Conservation (phyloP, 2,888 invertebrate species). For the Ischnura elegans region DNA sequence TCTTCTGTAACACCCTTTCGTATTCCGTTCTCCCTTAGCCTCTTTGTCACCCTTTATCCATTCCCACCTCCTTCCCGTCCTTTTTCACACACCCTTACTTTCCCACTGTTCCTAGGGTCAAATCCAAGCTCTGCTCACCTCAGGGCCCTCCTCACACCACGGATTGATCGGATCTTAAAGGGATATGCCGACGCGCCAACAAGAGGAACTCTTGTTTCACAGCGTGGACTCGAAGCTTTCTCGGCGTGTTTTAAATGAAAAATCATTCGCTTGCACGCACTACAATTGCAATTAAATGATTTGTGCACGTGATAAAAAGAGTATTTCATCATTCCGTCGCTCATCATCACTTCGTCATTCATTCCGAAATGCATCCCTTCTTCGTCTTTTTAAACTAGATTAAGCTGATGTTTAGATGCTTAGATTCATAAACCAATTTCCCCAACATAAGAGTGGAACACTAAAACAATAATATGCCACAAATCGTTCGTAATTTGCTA, state of each 20-base stretch:
- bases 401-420: too few species aligned
- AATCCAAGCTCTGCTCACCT: conserved; percentile 36
- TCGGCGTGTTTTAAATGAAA: background rate
- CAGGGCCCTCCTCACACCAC: background rate
- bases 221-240: background rate
- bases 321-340: too few species aligned
- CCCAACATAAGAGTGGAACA: too few species aligned
- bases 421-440: too few species aligned
- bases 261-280: background rate
- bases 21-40: background rate
- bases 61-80: background rate
- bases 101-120: conserved; percentile 3
- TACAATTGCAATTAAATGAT: background rate
- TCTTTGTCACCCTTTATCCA: background rate
- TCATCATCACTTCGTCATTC: too few species aligned
- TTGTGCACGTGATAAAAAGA: too few species aligned
- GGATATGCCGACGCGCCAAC: background rate
- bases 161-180: conserved; percentile 55
- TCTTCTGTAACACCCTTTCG: background rate
- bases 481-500: too few species aligned
- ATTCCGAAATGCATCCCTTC: too few species aligned
- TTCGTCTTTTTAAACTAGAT: too few species aligned
- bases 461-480: too few species aligned
- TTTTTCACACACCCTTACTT: background rate
- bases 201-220: background rate